A percentile compares a stretch with the other conserved stretches of the same genome.
phyloP scores from a whole-genome alignment of 2,113 vertebrate genomes.

The Turdus rufiventris region DNA sequence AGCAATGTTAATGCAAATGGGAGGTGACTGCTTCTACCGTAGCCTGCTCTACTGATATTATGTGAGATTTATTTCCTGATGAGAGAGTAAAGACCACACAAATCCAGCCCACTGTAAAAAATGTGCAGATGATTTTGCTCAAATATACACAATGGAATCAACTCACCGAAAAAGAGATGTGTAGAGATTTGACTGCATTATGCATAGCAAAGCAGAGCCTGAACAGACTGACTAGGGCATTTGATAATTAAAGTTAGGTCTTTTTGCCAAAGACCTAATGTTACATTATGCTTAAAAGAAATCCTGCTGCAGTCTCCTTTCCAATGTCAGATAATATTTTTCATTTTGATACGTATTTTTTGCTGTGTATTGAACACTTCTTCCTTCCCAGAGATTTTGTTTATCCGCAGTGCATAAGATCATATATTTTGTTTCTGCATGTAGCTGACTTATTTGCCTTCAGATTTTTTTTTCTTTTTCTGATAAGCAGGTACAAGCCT shows the following conservation, averaged over 20 bases:
- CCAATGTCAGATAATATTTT: slow-evolving; percentile 14
- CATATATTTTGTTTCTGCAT: slow-evolving; percentile 54
- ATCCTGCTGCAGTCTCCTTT: background rate
- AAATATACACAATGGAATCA: slow-evolving; percentile 51
- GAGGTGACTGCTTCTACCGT: slow-evolving; percentile 43
- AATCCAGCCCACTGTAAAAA: slow-evolving; percentile 49
- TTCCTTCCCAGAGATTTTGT: slow-evolving; percentile 26
- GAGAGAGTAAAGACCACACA: slow-evolving; percentile 54
- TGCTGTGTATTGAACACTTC: background rate
- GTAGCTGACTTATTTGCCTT: slow-evolving; percentile 50
- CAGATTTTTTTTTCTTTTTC: slow-evolving; percentile 7
- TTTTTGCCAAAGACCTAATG: slow-evolving; percentile 21
- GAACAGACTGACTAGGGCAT: background rate
- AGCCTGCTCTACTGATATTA: slow-evolving; percentile 49
- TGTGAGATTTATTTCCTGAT: slow-evolving; percentile 59
- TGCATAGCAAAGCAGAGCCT: slow-evolving; percentile 6
- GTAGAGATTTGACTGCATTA: slow-evolving; percentile 24
- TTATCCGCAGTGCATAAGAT: slow-evolving; percentile 15
- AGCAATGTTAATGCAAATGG: slow-evolving; percentile 59
- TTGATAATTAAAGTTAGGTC: slow-evolving; percentile 15
- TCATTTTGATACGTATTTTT: slow-evolving; percentile 9
- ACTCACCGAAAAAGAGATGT: background rate
- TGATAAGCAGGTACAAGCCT: slow-evolving; percentile 56
- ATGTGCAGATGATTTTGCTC: slow-evolving; percentile 54
- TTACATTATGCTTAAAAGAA: slow-evolving; percentile 19